Conservation (phyloP, 2,113 vertebrate species). For the Microtus ochrogaster region DNA sequence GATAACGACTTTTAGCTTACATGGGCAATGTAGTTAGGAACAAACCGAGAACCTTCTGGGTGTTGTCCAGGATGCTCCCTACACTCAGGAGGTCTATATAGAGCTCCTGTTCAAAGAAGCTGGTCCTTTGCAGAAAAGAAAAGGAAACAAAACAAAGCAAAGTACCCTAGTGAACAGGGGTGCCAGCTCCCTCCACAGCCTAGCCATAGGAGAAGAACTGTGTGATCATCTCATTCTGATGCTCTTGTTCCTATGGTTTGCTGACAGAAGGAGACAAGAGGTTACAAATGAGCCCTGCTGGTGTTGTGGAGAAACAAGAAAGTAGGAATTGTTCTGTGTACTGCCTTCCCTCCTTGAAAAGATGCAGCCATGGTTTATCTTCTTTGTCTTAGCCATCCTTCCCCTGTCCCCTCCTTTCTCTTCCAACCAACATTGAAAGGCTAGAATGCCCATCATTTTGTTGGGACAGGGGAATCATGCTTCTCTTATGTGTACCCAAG, state of each 20-base stretch:
- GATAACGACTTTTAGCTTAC: conserved; percentile 77
- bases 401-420: conserved; percentile 4
- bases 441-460: not conserved
- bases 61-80: not conserved
- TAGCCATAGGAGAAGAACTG: not conserved
- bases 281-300: not conserved
- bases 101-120: not conserved
- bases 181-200: not conserved
- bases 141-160: not conserved
- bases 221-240: not conserved
- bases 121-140: not conserved
- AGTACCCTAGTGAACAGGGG: not conserved
- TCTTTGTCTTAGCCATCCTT: conserved; percentile 54
- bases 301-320: conserved; percentile 4
- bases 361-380: not conserved
- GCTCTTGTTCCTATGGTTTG: not conserved
- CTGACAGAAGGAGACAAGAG: not conserved
- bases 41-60: not conserved
- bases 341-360: conserved; percentile 1
- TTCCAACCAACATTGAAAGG: conserved; percentile 19
- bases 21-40: conserved; percentile 41
- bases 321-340: not conserved
- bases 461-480: not conserved
- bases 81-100: not conserved
- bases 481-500: not conserved